These are phyloP conservation scores for Marasmarcha lunaedactyla DNA, from an alignment of 2,888 invertebrate species.

Conservation along the genomic window DNA sequence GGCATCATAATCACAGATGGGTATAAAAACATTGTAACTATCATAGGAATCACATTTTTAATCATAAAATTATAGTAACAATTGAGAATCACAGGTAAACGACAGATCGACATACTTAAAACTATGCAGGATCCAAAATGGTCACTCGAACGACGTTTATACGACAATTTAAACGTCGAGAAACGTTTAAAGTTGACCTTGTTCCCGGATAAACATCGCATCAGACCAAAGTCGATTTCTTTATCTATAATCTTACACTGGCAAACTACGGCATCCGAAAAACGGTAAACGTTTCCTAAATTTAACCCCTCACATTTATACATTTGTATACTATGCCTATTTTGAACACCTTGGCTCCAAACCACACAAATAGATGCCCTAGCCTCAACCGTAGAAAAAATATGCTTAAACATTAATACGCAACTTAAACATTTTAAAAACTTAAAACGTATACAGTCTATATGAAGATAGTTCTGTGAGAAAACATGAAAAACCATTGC, in stretches of 20 bases:
- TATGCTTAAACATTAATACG: constrained; percentile 24
- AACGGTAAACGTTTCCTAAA: constrained; percentile 4
- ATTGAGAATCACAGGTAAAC: constrained; percentile 55
- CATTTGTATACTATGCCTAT: constrained; percentile 19
- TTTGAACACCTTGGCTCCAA: constrained; percentile 5
- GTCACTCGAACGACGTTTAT: constrained; percentile 18
- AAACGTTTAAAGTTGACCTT: constrained; percentile 17
- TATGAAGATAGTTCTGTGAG: constrained; percentile 26
- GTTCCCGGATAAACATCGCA: constrained; percentile 11
- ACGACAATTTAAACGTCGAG: constrained; percentile 13
- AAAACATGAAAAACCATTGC: constrained; percentile 17
- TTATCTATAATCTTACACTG: constrained; percentile 6
- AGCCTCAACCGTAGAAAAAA: constrained; percentile 27
- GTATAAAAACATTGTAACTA: constrained; percentile 43
- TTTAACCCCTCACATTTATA: constrained; percentile 12
- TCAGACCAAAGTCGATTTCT: constrained; percentile 3
- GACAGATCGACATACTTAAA: constrained; percentile 46
- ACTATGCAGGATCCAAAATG: constrained; percentile 35
- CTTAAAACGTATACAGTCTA: constrained; percentile 22
- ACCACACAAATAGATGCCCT: constrained; percentile 18
- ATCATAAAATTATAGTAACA: constrained; percentile 41
- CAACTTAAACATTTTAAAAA: constrained; percentile 31
- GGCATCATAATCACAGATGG: constrained; percentile 60
- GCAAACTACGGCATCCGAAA: constrained; percentile 16
- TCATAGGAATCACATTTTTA: constrained; percentile 46